These are phyloP conservation scores for Andricus curvator DNA, from an alignment of 2,888 invertebrate species.

Conservation along the genomic window DNA sequence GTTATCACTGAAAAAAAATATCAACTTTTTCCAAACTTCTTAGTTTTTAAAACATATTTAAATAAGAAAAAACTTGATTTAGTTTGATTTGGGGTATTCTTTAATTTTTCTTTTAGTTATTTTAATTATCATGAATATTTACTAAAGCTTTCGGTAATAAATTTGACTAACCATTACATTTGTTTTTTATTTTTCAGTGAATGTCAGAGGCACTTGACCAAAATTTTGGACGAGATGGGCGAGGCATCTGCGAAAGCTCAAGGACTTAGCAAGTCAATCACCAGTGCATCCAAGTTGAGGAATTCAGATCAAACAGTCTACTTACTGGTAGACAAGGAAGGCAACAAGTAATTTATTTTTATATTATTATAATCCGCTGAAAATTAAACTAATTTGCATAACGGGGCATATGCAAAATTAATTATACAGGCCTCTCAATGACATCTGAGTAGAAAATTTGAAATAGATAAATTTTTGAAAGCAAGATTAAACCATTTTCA, in stretches of 20 bases:
- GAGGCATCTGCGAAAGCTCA: conserved; percentile 87
- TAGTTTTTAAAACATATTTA: too few relatives aligned
- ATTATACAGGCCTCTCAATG: not conserved
- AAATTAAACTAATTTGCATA: not conserved
- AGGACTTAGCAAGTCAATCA: conserved; percentile 86
- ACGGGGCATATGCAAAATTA: not conserved
- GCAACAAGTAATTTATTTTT: conserved; percentile 81
- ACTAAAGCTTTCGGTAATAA: not conserved
- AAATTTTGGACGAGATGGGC: conserved; percentile 86
- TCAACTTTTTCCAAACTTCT: too few relatives aligned
- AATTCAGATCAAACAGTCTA: conserved; percentile 81
- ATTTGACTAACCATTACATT: not conserved
- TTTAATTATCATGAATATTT: not conserved
- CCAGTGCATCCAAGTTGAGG: conserved; percentile 84
- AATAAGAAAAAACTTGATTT: too few relatives aligned
- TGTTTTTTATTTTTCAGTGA: conserved; percentile 79
- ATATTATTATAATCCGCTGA: not conserved
- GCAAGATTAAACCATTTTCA: too few relatives aligned
- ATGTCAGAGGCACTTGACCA: conserved; percentile 81
- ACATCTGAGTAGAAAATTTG: too few relatives aligned
- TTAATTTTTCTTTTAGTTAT: too few relatives aligned
- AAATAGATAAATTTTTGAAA: too few relatives aligned
- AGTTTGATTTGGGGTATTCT: too few relatives aligned
- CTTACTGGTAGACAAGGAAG: conserved; percentile 80
- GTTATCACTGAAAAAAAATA: not conserved